A percentile compares a stretch with the other conserved stretches of the same genome.
Conservation (phyloP, 2,113 vertebrate species). For the Burhinus oedicnemus region DNA sequence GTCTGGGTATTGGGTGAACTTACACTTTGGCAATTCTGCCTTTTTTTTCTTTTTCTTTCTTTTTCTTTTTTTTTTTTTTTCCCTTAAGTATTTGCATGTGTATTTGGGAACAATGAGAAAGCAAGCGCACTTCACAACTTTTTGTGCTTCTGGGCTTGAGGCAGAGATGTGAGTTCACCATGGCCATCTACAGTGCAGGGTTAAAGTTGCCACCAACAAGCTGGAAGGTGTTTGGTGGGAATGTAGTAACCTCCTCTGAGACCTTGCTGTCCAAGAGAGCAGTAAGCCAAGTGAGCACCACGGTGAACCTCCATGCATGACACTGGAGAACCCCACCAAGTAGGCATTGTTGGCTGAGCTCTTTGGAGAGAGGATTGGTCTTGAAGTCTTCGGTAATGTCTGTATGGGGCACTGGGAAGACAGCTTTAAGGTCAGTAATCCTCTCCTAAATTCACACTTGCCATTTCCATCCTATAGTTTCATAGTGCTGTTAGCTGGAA, state of each 20-base stretch:
- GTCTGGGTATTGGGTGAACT: neutral
- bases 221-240: neutral
- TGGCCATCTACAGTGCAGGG: neutral
- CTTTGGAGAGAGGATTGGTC: neutral
- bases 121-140: fast-evolving
- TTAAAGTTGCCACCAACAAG: neutral
- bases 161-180: fast-evolving
- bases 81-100: neutral
- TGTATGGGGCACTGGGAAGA: neutral
- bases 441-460: neutral
- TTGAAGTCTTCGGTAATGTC: neutral
- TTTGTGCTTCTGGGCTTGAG: neutral
- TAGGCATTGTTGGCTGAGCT: neutral
- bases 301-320: neutral
- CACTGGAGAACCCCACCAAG: neutral
- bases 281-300: neutral
- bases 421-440: neutral
- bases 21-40: neutral
- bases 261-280: neutral
- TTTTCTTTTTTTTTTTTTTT: neutral
- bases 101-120: neutral
- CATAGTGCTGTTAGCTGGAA: neutral
- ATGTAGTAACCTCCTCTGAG: neutral
- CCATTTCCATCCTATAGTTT: neutral
- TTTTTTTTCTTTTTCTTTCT: neutral